Evolutionary conservation across 1,140 invertebrate species (phyloP).

Genomic region (fruit fly (Drosophila melanogaster)): DNA sequence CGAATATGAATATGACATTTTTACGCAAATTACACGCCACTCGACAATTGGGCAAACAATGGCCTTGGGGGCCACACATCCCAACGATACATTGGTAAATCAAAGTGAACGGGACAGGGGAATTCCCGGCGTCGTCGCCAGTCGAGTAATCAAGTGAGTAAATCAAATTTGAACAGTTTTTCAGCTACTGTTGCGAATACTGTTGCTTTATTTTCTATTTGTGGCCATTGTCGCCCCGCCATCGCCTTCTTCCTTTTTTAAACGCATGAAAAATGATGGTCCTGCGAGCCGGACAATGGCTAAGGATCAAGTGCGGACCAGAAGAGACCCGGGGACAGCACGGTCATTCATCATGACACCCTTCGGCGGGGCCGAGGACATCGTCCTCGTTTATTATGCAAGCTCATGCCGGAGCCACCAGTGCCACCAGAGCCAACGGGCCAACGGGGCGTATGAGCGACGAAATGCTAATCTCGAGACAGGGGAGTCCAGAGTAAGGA

Average conservation of each 20-base stretch:
- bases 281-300: conserved; percentile 27
- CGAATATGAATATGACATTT: conserved; percentile 81
- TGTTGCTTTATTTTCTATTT: conserved; percentile 6
- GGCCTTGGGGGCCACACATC: conserved; percentile 22
- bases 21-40: conserved; percentile 79
- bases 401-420: conserved; percentile 63
- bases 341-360: conserved; percentile 81
- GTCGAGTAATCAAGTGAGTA: conserved; percentile 77
- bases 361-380: conserved; percentile 40
- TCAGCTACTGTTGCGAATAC: conserved; percentile 38
- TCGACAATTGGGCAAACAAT: conserved; percentile 64
- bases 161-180: conserved; percentile 82
- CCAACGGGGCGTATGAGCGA: conserved; percentile 64
- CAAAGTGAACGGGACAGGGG: conserved; percentile 14
- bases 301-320: conserved; percentile 23
- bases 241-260: conserved; percentile 52
- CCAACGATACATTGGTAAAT: conserved; percentile 41
- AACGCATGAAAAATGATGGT: conserved; percentile 78
- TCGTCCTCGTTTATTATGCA: conserved; percentile 75
- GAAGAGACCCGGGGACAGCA: conserved; percentile 24
- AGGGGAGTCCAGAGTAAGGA: background rate
- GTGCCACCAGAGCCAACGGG: background rate
- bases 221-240: background rate
- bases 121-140: background rate
- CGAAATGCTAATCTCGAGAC: conserved; percentile 73